phyloP scores from a whole-genome alignment of 2,888 invertebrate genomes.

The Eudasyphora cyanicolor region DNA sequence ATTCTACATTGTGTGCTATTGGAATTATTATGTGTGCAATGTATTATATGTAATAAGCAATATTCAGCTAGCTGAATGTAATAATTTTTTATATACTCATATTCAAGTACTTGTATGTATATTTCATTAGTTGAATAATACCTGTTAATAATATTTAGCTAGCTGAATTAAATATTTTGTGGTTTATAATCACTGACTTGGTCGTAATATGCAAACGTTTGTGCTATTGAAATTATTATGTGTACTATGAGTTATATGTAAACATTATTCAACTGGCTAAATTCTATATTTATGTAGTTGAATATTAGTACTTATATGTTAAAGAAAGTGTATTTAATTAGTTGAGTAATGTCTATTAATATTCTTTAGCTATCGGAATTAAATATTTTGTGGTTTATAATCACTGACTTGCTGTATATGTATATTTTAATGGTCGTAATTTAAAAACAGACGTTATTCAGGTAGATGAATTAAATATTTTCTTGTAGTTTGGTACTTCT shows the following conservation, averaged over 20 bases:
- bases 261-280: not conserved
- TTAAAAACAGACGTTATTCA: not conserved
- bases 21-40: too few species aligned
- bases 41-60: too few species aligned
- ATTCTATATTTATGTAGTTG: not conserved
- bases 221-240: not conserved
- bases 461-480: not conserved
- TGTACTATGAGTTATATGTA: not conserved
- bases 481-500: too few species aligned
- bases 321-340: not conserved
- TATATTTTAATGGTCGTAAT: too few species aligned
- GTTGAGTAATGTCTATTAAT: not conserved
- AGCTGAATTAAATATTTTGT: not conserved
- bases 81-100: not conserved
- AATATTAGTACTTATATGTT: not conserved
- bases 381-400: not conserved
- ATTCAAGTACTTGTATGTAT: not conserved
- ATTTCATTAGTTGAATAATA: not conserved
- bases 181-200: not conserved
- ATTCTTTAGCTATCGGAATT: not conserved
- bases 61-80: conserved; percentile 7
- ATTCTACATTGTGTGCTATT: too few species aligned
- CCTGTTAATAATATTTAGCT: not conserved
- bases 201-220: not conserved
- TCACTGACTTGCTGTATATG: not conserved